Conservation (phyloP, 1,140 invertebrate species). For the Hylaeus anthracinus region DNA sequence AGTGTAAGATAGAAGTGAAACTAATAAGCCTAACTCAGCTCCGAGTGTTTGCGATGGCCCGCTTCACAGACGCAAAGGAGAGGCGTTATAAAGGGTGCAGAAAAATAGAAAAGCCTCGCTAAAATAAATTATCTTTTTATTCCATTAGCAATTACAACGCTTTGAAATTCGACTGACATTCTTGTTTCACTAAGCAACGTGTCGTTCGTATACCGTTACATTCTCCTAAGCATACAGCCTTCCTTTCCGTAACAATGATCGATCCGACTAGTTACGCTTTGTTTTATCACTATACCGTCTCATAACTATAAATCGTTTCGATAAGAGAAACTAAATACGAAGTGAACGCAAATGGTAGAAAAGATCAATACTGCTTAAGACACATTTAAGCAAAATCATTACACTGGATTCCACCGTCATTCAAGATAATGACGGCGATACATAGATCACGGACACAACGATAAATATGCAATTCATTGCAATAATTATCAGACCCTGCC, state of each 20-base stretch:
- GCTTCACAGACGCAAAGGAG: conserved; percentile 47
- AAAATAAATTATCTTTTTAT: conserved; percentile 73
- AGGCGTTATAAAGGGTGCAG: conserved; percentile 62
- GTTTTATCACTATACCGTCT: conserved; percentile 26
- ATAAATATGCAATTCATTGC: conserved; percentile 49
- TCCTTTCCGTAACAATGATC: conserved; percentile 41
- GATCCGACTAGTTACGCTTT: conserved; percentile 51
- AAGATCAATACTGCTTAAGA: conserved; percentile 39
- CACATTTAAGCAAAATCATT: conserved; percentile 43
- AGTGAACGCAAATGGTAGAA: conserved; percentile 44
- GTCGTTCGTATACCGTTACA: conserved; percentile 47
- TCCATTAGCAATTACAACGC: conserved; percentile 72
- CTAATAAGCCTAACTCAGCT: conserved; percentile 18
- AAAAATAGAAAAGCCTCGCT: conserved; percentile 67
- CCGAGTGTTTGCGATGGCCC: not conserved
- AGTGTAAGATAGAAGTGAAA: not conserved
- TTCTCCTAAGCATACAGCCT: conserved; percentile 44
- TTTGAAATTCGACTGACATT: conserved; percentile 61
- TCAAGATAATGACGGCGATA: conserved; percentile 26
- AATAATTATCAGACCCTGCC: conserved; percentile 41
- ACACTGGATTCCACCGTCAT: conserved; percentile 24
- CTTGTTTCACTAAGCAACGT: conserved; percentile 56
- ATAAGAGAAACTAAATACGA: conserved; percentile 9
- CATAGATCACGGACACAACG: conserved; percentile 39
- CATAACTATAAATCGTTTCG: conserved; percentile 20